Conservation (phyloP, 2,797 vertebrate species). For the Galagoides demidoff region DNA sequence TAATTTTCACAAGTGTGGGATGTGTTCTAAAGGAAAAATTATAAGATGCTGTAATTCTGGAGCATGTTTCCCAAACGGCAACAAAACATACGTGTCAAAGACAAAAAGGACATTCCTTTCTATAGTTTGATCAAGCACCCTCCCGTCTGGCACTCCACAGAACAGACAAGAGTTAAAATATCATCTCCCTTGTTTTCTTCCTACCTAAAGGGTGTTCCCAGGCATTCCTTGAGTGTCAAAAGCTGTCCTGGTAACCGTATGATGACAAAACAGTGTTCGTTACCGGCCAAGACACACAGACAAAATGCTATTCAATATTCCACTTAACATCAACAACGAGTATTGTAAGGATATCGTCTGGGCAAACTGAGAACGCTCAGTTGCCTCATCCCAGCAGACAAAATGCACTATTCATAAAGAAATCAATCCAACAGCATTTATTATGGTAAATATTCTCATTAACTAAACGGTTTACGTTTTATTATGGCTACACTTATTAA, state of each 20-base stretch:
- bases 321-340: constrained; percentile 76
- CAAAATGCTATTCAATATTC: constrained; percentile 74
- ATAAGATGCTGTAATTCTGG: not conserved
- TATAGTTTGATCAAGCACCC: not conserved
- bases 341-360: constrained; percentile 67
- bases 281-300: constrained; percentile 76
- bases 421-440: constrained; percentile 72
- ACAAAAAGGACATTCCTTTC: constrained; percentile 16
- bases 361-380: constrained; percentile 75
- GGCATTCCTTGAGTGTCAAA: constrained; percentile 73
- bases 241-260: constrained; percentile 74
- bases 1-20: not conserved
- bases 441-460: constrained; percentile 80
- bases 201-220: constrained; percentile 50
- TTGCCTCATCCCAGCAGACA: constrained; percentile 77
- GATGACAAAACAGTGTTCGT: constrained; percentile 73
- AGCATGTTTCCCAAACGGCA: not conserved
- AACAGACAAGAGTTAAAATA: constrained; percentile 59
- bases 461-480: constrained; percentile 71
- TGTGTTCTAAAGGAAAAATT: constrained; percentile 31
- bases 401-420: constrained; percentile 78
- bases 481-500: constrained; percentile 75
- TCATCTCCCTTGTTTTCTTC: constrained; percentile 55
- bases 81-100: constrained; percentile 28
- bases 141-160: constrained; percentile 43